phyloP scores from a whole-genome alignment of 1,140 invertebrate genomes.

The Ylistrum balloti region DNA sequence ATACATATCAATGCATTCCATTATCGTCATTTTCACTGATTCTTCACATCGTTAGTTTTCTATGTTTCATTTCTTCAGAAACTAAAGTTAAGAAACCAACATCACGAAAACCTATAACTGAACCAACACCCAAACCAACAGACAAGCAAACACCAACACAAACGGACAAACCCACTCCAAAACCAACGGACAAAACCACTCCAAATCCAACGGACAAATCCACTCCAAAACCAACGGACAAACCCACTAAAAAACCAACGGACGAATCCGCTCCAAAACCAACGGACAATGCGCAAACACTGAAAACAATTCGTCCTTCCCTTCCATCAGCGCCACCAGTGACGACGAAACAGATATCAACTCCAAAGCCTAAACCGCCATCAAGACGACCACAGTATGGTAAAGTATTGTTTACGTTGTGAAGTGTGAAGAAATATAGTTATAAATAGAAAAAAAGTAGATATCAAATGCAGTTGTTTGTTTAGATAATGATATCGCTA shows the following conservation, averaged over 20 bases:
- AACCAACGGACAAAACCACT: background rate
- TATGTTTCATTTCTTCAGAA: background rate
- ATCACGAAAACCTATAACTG: background rate
- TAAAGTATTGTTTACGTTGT: background rate
- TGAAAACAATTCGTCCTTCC: background rate
- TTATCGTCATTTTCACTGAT: no score
- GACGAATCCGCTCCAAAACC: background rate
- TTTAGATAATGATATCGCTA: no score
- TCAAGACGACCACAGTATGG: background rate
- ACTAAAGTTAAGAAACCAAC: background rate
- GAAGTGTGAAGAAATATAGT: no score
- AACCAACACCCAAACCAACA: background rate
- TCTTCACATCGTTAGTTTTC: no score
- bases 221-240: background rate
- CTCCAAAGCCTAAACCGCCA: background rate
- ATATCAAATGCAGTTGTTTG: no score
- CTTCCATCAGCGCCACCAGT: background rate
- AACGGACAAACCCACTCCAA: background rate
- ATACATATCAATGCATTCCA: no score
- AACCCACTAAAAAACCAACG: background rate
- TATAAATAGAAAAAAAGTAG: no score
- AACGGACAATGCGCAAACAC: background rate
- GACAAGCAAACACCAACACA: background rate
- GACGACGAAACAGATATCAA: background rate
- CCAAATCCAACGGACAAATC: background rate